These are phyloP conservation scores for Poecilobothrus nobilitatus DNA, from an alignment of 2,888 invertebrate species.

Conservation along the genomic window DNA sequence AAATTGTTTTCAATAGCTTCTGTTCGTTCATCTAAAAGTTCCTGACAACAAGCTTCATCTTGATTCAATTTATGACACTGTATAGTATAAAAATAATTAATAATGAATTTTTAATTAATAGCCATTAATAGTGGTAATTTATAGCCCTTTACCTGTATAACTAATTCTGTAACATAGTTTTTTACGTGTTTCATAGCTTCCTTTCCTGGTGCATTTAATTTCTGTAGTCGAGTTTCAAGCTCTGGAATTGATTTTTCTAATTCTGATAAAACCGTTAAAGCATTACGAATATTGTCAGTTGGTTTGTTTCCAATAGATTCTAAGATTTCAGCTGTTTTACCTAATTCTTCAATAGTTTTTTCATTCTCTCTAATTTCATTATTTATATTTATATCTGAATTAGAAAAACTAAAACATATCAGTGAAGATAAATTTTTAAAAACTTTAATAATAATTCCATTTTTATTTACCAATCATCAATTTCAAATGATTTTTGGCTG, in stretches of 20 bases:
- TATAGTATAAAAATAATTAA: constrained; percentile 11
- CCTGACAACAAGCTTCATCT: constrained; percentile 39
- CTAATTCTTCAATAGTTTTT: constrained; percentile 17
- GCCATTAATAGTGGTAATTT: neutral
- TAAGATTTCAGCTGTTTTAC: constrained; percentile 13
- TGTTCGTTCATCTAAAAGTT: constrained; percentile 35
- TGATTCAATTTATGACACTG: constrained; percentile 17
- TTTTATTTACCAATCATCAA: no score
- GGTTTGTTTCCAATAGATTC: constrained; percentile 16
- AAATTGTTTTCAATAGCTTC: constrained; percentile 34
- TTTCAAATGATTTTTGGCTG: no score
- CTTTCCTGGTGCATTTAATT: constrained; percentile 21
- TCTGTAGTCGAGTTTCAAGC: constrained; percentile 14
- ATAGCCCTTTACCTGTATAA: constrained; percentile 33
- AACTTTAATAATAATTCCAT: no score
- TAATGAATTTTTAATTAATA: neutral
- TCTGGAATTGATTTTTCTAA: constrained; percentile 20
- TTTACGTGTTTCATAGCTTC: constrained; percentile 39
- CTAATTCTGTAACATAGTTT: constrained; percentile 40
- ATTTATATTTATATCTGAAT: no score
- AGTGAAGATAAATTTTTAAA: no score
- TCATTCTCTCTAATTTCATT: constrained; percentile 10
- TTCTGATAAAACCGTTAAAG: constrained; percentile 16
- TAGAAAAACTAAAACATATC: no score
- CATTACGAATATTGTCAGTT: constrained; percentile 15